Evolutionary conservation across 2,113 vertebrate genomes (phyloP).

Genomic region (Vulpes vulpes): DNA sequence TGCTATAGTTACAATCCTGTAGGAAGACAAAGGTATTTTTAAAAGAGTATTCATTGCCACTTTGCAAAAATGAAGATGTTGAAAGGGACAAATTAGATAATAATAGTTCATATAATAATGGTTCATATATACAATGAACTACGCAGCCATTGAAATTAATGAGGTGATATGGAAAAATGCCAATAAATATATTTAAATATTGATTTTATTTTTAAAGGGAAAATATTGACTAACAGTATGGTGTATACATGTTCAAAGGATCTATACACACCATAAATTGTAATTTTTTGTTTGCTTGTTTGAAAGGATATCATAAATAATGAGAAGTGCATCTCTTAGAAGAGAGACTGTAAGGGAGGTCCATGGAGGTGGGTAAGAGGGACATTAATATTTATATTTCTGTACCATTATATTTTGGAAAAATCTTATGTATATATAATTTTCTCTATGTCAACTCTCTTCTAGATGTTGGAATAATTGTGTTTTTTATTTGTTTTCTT

Average conservation of each 20-base stretch:
- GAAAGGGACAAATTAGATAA: neutral
- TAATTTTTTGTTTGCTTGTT: neutral
- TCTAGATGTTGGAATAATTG: neutral
- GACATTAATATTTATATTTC: neutral
- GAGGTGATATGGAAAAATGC: neutral
- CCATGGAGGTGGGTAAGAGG: neutral
- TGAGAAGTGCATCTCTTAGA: neutral
- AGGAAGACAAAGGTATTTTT: neutral
- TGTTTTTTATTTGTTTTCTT: neutral
- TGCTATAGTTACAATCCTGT: neutral
- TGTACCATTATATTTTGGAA: neutral
- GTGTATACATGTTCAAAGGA: neutral
- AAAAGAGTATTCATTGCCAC: neutral
- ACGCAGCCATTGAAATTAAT: neutral
- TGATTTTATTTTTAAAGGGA: conserved; percentile 26
- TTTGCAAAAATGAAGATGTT: neutral
- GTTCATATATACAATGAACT: neutral
- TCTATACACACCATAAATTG: neutral
- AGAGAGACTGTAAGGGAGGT: neutral
- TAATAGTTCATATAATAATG: neutral
- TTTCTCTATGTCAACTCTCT: neutral
- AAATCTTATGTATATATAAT: neutral
- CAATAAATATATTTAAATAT: neutral
- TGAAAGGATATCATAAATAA: neutral
- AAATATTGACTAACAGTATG: neutral